A percentile compares a stretch with the other conserved stretches of the same genome.
These are phyloP conservation scores for Parasteatoda tepidariorum DNA, from an alignment of 1,140 invertebrate genomes.

Conservation along the genomic window DNA sequence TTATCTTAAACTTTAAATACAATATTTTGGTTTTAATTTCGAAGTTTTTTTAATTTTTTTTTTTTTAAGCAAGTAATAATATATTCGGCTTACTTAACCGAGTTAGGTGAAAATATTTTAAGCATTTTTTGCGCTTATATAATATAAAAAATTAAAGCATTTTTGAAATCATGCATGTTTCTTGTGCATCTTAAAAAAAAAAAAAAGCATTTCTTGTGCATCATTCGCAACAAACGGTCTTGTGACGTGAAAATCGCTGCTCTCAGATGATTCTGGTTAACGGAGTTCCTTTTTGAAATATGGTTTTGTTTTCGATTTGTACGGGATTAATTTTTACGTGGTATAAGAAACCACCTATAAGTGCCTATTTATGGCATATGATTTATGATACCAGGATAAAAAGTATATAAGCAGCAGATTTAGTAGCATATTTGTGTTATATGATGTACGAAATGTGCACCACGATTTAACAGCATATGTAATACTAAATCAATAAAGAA, in stretches of 20 bases:
- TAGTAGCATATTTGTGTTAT: constrained; percentile 19
- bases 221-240: constrained; percentile 55
- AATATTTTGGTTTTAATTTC: no score
- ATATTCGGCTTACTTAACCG: no score
- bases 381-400: constrained; percentile 4
- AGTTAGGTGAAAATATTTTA: no score
- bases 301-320: constrained; percentile 14
- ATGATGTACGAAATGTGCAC: constrained; percentile 43
- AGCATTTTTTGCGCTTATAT: no score
- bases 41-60: no score
- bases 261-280: not conserved
- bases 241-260: constrained; percentile 59
- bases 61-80: no score
- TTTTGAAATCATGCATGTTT: no score
- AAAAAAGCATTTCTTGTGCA: constrained; percentile 14
- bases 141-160: no score
- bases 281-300: constrained; percentile 1
- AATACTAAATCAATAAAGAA: constrained; percentile 49
- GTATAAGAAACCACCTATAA: not conserved
- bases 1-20: no score
- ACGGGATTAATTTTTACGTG: not conserved
- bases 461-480: constrained; percentile 17
- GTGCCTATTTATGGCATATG: not conserved
- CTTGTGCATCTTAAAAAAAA: no score
- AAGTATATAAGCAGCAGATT: constrained; percentile 37